phyloP scores from a whole-genome alignment of 2,888 invertebrate species.

The Lepidochitona cinerea region DNA sequence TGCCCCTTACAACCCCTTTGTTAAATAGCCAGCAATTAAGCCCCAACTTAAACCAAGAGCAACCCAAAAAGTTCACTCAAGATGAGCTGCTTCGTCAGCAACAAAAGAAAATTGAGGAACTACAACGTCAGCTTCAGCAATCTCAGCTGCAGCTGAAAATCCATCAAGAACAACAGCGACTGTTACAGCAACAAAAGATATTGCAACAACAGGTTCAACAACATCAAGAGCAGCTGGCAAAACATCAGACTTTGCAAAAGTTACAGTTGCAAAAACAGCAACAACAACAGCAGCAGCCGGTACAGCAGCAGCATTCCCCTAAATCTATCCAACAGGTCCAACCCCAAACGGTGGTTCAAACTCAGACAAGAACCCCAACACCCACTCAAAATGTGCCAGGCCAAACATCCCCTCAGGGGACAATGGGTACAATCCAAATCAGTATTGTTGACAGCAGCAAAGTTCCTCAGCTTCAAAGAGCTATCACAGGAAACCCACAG shows the following conservation, averaged over 20 bases:
- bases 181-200: constrained; percentile 37
- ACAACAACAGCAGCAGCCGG: constrained; percentile 37
- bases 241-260: constrained; percentile 68
- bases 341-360: neutral
- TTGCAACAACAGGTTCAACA: constrained; percentile 40
- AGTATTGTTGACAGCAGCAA: constrained; percentile 1
- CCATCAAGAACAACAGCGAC: constrained; percentile 46
- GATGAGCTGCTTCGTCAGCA: constrained; percentile 77
- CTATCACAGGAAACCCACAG: constrained; percentile 30
- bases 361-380: neutral
- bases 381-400: neutral
- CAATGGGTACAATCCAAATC: constrained; percentile 24
- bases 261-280: constrained; percentile 15
- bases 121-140: constrained; percentile 78
- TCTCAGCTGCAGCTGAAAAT: constrained; percentile 55
- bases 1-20: constrained; percentile 1
- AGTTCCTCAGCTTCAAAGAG: neutral
- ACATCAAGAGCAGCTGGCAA: constrained; percentile 75
- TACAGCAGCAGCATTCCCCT: constrained; percentile 12
- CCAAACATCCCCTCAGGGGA: neutral
- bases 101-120: constrained; percentile 87
- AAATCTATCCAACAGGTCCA: neutral
- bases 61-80: constrained; percentile 15
- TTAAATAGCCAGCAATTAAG: constrained; percentile 16
- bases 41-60: constrained; percentile 16